These are phyloP conservation scores for Anarhynchus alexandrinus DNA, from an alignment of 2,113 vertebrate genomes.

Conservation along the genomic window DNA sequence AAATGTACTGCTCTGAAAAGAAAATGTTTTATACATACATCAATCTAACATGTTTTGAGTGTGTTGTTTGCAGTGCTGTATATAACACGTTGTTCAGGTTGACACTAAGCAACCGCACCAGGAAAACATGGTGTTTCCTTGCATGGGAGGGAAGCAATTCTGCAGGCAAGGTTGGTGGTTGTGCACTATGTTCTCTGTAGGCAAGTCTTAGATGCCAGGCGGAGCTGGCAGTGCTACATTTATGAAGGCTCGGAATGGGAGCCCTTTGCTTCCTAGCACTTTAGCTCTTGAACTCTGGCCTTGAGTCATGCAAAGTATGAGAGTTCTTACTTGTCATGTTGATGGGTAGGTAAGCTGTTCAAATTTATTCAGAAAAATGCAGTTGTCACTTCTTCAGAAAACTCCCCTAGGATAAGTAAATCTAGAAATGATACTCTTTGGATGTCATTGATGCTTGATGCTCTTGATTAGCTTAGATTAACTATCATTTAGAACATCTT, in stretches of 20 bases:
- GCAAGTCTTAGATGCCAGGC: not conserved
- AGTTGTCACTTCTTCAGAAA: not conserved
- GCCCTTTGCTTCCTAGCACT: not conserved
- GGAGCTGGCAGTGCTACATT: not conserved
- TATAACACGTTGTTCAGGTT: not conserved
- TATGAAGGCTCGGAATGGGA: not conserved
- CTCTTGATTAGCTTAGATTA: not conserved
- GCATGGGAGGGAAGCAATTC: not conserved
- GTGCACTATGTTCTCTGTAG: not conserved
- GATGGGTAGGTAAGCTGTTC: not conserved
- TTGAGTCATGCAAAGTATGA: not conserved
- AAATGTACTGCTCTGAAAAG: not conserved
- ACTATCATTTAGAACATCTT: not conserved
- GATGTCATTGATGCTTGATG: not conserved
- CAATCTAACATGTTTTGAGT: fast-evolving
- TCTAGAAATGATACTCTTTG: fast-evolving
- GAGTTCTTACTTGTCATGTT: not conserved
- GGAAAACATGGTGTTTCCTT: not conserved
- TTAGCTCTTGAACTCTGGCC: not conserved
- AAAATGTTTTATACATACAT: fast-evolving
- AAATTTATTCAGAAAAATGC: not conserved
- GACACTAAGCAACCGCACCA: not conserved
- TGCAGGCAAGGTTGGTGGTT: not conserved
- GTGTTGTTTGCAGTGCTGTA: not conserved
- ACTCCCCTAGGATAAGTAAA: not conserved